Base-by-base conservation (phyloP, 2,888 invertebrate genomes). In the Lomographa bimaculata region DNA sequence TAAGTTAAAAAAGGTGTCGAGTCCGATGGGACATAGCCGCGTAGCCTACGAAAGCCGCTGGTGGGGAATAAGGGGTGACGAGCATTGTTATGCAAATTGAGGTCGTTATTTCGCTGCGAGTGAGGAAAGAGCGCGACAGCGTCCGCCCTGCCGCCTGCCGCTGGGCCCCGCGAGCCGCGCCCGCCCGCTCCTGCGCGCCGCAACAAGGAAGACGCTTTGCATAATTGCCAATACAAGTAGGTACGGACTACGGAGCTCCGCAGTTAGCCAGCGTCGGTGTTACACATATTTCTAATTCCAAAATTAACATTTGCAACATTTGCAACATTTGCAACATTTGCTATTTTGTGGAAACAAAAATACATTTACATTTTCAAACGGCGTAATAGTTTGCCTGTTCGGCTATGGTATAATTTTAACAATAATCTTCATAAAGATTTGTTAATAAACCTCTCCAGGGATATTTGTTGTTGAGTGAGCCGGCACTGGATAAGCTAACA, bases 31-130 rank as follows among this genome's bases (percentile, higher is more conserved):
- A 83, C 72, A 65, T 55, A 50, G 71, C 63, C 64, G 68, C 60
- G 71, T 68, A 69, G 79, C 79, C 83, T 79, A 81, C 73, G 75
- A 81, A 84, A 82, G 84, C 79, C 84, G 70, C 79, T 77, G 77
- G 81, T 78, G 69, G 83, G 78, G 81, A 78, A 79, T 79, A 80
- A 83, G 85, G 85, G 86, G 86, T 85, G 85, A 83, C 81, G 79
- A 86, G 84, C 81, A 87, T 86, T 89, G 87, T 87, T 89, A 89
- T 89, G 87, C 79, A 87, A 87, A 89, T 87, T 84, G 84, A 83
- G 85, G 87, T 87, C 86, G 86, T 89, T 86, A 89, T 89, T 86
- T 85, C 81, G 82, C 81, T 80, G 81, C 83, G 84, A 83, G 83
- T 82, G 83, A 84, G 83, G 84, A 86, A 86, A 84, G 83, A 82